Evolutionary conservation across 1,140 invertebrate genomes (phyloP).

Genomic region (Probaryconus sp.): DNA sequence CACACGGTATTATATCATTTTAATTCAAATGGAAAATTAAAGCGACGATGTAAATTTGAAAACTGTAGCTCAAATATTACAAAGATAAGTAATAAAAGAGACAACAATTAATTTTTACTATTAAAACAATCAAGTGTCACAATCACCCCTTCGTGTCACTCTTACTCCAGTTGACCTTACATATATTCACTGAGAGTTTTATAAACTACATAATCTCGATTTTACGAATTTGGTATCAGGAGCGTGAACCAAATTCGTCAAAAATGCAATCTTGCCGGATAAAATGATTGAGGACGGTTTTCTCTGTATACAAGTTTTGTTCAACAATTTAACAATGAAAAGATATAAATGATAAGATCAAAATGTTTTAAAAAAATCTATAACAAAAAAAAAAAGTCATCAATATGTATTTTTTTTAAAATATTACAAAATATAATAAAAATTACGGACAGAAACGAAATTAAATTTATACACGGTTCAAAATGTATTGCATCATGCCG

Average conservation of each 20-base stretch:
- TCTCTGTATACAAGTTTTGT: constrained; percentile 1
- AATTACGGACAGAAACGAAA: constrained; percentile 29
- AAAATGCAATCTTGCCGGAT: constrained; percentile 19
- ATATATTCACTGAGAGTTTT: too few species aligned
- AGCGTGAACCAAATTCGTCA: constrained; percentile 14
- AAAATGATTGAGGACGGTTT: constrained; percentile 24
- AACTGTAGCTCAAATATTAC: too few species aligned
- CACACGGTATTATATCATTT: constrained; percentile 2
- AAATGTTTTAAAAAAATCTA: too few species aligned
- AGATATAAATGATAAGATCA: too few species aligned
- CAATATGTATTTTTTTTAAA: too few species aligned
- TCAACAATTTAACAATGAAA: not conserved
- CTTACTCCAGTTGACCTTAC: too few species aligned
- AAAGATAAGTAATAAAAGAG: too few species aligned
- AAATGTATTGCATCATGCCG: constrained; percentile 26
- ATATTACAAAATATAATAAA: constrained; percentile 21
- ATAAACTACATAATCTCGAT: constrained; percentile 33
- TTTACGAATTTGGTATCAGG: constrained; percentile 22
- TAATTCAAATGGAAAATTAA: constrained; percentile 9
- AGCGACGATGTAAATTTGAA: too few species aligned
- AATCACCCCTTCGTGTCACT: too few species aligned
- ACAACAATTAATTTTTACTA: too few species aligned
- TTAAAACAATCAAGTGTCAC: too few species aligned
- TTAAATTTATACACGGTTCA: constrained; percentile 37
- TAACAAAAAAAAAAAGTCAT: too few species aligned